Base-by-base conservation (phyloP, 2,797 vertebrate species). In the Harpagifer antarcticus region DNA sequence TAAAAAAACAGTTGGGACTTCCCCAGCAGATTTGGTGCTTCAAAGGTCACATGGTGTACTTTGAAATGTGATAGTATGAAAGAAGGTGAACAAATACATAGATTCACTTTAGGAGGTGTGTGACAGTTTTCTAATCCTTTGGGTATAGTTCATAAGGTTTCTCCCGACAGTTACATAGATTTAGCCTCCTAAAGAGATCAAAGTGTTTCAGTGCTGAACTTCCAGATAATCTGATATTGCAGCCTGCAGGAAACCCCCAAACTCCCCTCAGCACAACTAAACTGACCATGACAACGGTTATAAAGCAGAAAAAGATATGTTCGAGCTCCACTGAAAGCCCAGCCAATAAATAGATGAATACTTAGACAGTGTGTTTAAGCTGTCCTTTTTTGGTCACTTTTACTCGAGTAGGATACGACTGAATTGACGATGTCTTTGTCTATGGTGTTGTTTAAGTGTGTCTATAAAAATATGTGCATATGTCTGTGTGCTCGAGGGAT, bases 221-320 rank as follows among this genome's bases (percentile, higher is more conserved):
- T 49, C 3, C 13, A 15, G 23, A 19, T 16, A 82, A 86, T 66
- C 43, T 68, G 83, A 86, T 50, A 71, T 37, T 14, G 16, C 19
- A 27, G 2, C 16, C 37, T 55, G 64, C 72, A 75, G 89, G 78
- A 88, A 89, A 76, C 16, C 74, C 82, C 88, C 72, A 3, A 3
- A 75, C 60, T 86, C 49, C 65, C 79, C 81, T 47, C 65, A 59
- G 1, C 52, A 23, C 27, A 48, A 42, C 9, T 20, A 2, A 64
- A 43, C 71, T 17, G 33, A 65, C 37, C 54, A 2, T 11, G 11
- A 65, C 0, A 0, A 47, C 62, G 48, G 16, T 10, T 3, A 23
- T 2, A 19, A 13, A 17, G 6, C 48, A 31, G n/a, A 58, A 9
- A 58, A 9, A 55, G 7, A 31, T 16, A 2, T 3, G 42, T 48